Evolutionary conservation across 30 jellyfish, hydroid and myxozoan species (phyloP).

Genomic region (Calvadosia cruxmelitensis): DNA sequence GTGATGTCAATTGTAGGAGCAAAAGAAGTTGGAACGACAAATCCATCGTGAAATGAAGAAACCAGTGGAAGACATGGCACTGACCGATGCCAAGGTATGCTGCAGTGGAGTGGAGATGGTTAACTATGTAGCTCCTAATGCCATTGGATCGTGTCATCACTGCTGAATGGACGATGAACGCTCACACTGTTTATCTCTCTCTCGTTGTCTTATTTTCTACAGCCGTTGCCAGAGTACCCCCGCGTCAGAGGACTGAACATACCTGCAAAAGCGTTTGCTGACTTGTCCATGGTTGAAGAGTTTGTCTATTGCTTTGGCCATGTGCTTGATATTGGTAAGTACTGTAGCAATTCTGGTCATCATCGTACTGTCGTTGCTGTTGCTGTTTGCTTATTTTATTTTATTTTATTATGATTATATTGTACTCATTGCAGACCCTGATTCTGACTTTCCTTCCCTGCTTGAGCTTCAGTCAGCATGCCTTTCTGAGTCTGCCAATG

Average conservation of each 20-base stretch:
- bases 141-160: too few relatives aligned
- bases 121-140: too few relatives aligned
- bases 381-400: background rate
- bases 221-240: slow-evolving; percentile 76
- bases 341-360: background rate
- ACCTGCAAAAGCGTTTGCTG: slow-evolving; percentile 92
- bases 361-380: too few relatives aligned
- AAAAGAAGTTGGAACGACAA: slow-evolving; percentile 59
- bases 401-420: too few relatives aligned
- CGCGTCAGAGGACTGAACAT: slow-evolving; percentile 54
- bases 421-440: slow-evolving; percentile 82
- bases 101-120: too few relatives aligned
- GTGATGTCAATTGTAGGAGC: slow-evolving; percentile 36
- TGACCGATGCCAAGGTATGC: slow-evolving; percentile 71
- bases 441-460: slow-evolving; percentile 68
- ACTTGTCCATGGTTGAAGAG: slow-evolving; percentile 82
- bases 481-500: slow-evolving; percentile 67
- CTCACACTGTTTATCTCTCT: too few relatives aligned
- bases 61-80: slow-evolving; percentile 86
- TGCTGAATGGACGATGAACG: too few relatives aligned
- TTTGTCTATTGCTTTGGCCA: slow-evolving; percentile 90
- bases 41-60: slow-evolving; percentile 77
- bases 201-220: background rate
- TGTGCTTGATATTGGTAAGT: slow-evolving; percentile 84
- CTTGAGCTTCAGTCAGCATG: slow-evolving; percentile 82